Conservation (phyloP, 2,113 vertebrate species). For the Trematocara nigrifrons region DNA sequence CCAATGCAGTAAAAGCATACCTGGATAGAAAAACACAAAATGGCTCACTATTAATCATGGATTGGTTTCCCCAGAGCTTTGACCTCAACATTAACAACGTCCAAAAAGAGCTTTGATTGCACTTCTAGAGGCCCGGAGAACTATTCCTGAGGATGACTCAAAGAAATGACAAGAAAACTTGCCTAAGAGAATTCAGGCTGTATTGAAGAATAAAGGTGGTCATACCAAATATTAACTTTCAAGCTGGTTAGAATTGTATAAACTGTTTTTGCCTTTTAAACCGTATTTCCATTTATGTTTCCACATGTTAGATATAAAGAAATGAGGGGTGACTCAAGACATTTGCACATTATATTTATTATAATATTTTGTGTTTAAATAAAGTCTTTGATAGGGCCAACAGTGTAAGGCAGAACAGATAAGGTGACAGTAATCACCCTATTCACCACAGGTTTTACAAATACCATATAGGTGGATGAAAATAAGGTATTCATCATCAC, state of each 20-base stretch:
- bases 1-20: neutral
- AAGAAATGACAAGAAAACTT: neutral
- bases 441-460: neutral
- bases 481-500: neutral
- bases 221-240: neutral
- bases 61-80: neutral
- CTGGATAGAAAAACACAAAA: neutral
- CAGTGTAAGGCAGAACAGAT: neutral
- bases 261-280: neutral
- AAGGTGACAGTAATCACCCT: neutral
- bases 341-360: neutral
- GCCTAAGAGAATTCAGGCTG: neutral
- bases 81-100: neutral
- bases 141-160: neutral
- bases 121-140: neutral
- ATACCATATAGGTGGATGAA: neutral
- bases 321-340: neutral
- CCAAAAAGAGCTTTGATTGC: neutral
- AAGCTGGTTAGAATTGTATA: neutral
- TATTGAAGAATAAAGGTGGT: neutral
- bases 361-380: neutral
- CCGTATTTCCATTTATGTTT: neutral
- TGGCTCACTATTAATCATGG: neutral
- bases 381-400: neutral
- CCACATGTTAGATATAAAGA: neutral